These are phyloP conservation scores for Peucedramus taeniatus DNA, from an alignment of 2,113 vertebrate genomes.

Conservation along the genomic window DNA sequence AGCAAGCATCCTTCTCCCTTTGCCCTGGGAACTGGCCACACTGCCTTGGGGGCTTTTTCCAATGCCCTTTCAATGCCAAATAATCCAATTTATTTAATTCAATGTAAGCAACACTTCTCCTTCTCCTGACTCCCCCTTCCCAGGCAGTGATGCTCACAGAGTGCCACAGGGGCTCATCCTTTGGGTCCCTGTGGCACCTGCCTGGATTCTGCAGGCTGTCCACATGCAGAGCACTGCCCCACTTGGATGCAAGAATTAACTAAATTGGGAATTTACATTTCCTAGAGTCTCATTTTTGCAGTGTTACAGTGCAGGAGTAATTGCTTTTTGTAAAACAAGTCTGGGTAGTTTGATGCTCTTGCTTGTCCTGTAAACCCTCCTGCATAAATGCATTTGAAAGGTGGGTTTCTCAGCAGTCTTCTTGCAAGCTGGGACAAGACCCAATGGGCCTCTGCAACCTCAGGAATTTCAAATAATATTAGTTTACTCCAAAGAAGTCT, in stretches of 20 bases:
- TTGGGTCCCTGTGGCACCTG: rapidly evolving
- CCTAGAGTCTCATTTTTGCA: neutral
- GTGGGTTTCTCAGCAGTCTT: neutral
- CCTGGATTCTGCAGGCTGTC: neutral
- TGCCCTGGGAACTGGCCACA: neutral
- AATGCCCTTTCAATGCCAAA: neutral
- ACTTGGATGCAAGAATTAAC: neutral
- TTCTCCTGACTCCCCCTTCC: neutral
- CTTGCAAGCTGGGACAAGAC: constrained; percentile 1
- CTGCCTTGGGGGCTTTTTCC: neutral
- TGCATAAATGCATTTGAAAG: neutral
- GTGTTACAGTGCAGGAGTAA: rapidly evolving
- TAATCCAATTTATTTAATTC: neutral
- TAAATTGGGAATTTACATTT: neutral
- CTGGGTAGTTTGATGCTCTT: neutral
- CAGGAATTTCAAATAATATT: neutral
- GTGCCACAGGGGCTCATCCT: neutral
- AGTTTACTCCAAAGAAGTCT: neutral
- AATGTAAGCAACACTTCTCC: neutral
- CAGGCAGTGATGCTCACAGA: neutral
- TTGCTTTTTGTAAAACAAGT: neutral
- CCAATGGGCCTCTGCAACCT: neutral
- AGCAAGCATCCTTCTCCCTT: neutral
- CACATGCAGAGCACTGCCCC: neutral
- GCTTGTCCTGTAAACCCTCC: neutral